Percentiles rank a stretch among this genome's conserved stretches.
Conservation (phyloP, 1,140 invertebrate species). For the Popillia japonica region DNA sequence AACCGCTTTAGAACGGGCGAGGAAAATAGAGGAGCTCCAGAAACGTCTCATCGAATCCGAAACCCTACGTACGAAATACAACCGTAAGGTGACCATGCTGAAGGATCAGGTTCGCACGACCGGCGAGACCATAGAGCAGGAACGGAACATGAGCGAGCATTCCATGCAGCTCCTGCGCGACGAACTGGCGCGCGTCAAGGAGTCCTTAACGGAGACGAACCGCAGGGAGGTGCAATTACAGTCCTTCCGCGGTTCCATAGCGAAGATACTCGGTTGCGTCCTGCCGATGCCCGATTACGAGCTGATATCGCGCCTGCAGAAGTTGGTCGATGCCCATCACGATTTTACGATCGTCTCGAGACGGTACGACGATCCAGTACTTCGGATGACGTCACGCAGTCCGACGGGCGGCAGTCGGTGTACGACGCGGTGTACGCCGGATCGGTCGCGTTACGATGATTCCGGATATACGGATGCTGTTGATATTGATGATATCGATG, state of each 20-base stretch:
- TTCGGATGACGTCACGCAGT: conserved; percentile 65
- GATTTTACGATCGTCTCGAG: conserved; percentile 79
- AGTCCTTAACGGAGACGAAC: conserved; percentile 74
- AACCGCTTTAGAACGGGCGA: conserved; percentile 78
- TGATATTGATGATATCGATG: conserved; percentile 65
- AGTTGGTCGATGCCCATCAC: conserved; percentile 78
- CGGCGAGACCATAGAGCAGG: conserved; percentile 73
- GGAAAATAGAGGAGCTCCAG: conserved; percentile 84
- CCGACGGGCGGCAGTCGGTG: conserved; percentile 63
- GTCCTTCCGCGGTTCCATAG: conserved; percentile 74
- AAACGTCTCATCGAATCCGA: conserved; percentile 78
- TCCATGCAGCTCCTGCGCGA: conserved; percentile 72
- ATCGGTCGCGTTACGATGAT: conserved; percentile 68
- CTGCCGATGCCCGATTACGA: conserved; percentile 78
- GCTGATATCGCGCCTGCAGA: conserved; percentile 76
- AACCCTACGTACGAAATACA: conserved; percentile 73
- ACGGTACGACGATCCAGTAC: conserved; percentile 72
- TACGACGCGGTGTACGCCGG: conserved; percentile 63
- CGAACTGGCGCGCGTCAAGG: conserved; percentile 75
- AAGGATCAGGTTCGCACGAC: conserved; percentile 74
- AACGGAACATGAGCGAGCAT: conserved; percentile 74
- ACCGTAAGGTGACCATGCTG: conserved; percentile 73
- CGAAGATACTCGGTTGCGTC: conserved; percentile 73
- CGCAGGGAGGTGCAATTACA: conserved; percentile 77
- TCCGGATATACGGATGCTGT: conserved; percentile 68